These are phyloP conservation scores for Drosophila ustulata DNA, from an alignment of 2,888 invertebrate genomes.

Conservation along the genomic window DNA sequence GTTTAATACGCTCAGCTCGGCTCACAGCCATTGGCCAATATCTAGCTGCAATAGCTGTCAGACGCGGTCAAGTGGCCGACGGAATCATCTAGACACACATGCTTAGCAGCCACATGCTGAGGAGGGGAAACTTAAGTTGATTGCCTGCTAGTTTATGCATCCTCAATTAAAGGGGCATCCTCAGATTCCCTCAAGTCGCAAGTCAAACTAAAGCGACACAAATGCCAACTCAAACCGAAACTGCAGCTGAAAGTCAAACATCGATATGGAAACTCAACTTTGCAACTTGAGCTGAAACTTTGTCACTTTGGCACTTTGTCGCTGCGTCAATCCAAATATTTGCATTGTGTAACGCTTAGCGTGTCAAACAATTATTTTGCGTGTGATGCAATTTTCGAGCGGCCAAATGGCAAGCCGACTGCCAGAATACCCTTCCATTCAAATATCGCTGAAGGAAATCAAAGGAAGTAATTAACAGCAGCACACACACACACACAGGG, in stretches of 20 bases:
- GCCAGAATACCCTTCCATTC: slow-evolving; percentile 26
- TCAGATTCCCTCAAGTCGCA: not conserved
- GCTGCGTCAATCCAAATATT: not conserved
- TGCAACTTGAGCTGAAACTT: not conserved
- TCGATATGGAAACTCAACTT: too few species aligned
- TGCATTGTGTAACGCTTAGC: not conserved
- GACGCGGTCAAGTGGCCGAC: slow-evolving; percentile 61
- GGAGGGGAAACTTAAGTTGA: slow-evolving; percentile 43
- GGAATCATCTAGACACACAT: slow-evolving; percentile 33
- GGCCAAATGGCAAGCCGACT: slow-evolving; percentile 23
- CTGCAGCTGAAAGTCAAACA: not conserved
- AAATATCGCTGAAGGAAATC: slow-evolving; percentile 7
- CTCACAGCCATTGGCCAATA: slow-evolving; percentile 14
- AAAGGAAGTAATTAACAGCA: slow-evolving; percentile 24
- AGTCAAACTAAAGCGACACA: not conserved
- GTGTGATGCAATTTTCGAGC: slow-evolving; percentile 72
- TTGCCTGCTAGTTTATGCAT: slow-evolving; percentile 37
- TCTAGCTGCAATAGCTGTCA: slow-evolving; percentile 51
- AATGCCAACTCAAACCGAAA: not conserved
- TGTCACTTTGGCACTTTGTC: not conserved
- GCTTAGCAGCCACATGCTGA: not conserved
- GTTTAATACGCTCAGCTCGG: slow-evolving; percentile 32
- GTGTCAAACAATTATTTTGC: slow-evolving; percentile 65
- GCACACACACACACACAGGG: not conserved
- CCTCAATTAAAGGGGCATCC: slow-evolving; percentile 24